Evolutionary conservation across 2,888 invertebrate genomes (phyloP), one percentile per base, ranked within the genome.

Genomic region (Drosophila phalerata): DNA sequence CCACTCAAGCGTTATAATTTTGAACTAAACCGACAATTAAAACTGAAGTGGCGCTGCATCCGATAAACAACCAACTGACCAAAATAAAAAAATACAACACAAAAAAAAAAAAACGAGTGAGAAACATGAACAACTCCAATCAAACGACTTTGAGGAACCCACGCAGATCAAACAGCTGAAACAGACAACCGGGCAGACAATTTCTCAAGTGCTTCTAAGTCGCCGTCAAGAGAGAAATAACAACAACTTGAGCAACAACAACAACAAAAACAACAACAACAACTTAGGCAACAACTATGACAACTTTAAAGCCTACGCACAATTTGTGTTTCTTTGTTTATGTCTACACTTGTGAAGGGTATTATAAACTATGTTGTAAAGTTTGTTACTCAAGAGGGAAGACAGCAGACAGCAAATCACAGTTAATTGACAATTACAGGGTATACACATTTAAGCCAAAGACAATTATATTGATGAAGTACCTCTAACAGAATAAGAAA

Each of bases 161-260:
- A 77, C 87, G 87, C 77, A 68, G 22, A 13, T 28, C 37, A 49
- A 62, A 49, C 69, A 65, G 69, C 63, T 57, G 19, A 69, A 63
- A 56, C 53, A 71, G 81, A 73, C 79, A 80, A 55, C 47, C 53
- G 63, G 76, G 76, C 77, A 86, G 87, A 84, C 85, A 62, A 32
- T 66, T 64, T 63, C 56, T 70, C 75, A 80, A 82, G 80, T 85
- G 85, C 78, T 87, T 85, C 87, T 87, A 81, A 84, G 63, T 42
- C 57, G 64, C 52, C 60, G 66, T 61, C 67, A 62, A 60, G 69
- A 47, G 69, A 47, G 25, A 64, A 47, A 51, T 28, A 55, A 13
- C 40, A 40, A 52, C 48, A 62, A 45, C 53, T 47, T 43, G 30
- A 56, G 57, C 69, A 66, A 64, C 69, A 42, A 52, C 49, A 63